phyloP scores from a whole-genome alignment of 2,113 vertebrate genomes.

The Tretioscincus oriximinensis region DNA sequence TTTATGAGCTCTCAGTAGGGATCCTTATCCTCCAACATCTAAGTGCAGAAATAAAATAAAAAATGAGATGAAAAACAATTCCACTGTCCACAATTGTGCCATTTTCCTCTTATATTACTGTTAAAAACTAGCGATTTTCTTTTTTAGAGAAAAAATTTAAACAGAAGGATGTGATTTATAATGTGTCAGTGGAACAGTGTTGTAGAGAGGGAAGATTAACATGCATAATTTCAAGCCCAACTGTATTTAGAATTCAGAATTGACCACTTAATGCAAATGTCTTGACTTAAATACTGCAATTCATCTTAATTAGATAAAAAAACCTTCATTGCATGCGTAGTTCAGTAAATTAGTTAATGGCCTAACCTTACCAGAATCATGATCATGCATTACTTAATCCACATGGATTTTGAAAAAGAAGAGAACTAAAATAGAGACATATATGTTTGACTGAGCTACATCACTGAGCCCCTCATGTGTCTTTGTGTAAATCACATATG shows the following conservation, averaged over 20 bases:
- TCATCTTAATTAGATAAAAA: constrained; percentile 72
- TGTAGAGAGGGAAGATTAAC: constrained; percentile 58
- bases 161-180: constrained; percentile 51
- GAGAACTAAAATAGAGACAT: constrained; percentile 47
- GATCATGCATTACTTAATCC: constrained; percentile 46
- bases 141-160: constrained; percentile 28
- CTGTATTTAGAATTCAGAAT: constrained; percentile 69
- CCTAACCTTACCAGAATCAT: constrained; percentile 39
- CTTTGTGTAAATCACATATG: not conserved
- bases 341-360: constrained; percentile 62
- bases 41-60: too few species aligned
- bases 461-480: not conserved
- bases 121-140: constrained; percentile 45
- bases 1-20: too few species aligned
- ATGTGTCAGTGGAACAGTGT: constrained; percentile 54
- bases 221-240: constrained; percentile 67
- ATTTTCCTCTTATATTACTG: not conserved
- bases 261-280: constrained; percentile 66
- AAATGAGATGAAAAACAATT: too few species aligned
- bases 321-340: constrained; percentile 66
- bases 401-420: constrained; percentile 13
- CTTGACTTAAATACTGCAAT: constrained; percentile 61
- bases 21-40: too few species aligned
- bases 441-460: not conserved
- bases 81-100: too few species aligned